Conservation (phyloP, 2,888 invertebrate genomes). For the Eilema griseolum region DNA sequence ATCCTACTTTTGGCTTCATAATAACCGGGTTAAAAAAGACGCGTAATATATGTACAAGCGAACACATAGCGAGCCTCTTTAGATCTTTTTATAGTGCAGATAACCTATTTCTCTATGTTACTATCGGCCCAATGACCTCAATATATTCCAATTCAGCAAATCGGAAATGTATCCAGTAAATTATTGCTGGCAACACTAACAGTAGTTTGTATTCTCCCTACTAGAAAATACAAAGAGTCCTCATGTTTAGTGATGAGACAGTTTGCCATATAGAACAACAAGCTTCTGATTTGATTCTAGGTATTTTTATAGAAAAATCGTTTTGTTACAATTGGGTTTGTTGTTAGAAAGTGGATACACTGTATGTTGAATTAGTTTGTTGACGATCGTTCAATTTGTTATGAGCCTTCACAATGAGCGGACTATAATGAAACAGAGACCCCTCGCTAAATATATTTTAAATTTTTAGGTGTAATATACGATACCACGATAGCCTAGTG, state of each 20-base stretch:
- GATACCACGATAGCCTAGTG: no score
- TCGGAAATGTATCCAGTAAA: constrained; percentile 49
- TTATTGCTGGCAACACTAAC: constrained; percentile 38
- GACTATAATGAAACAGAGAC: no score
- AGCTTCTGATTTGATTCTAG: neutral
- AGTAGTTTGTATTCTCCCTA: constrained; percentile 9
- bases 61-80: neutral
- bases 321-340: neutral
- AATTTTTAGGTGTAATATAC: no score
- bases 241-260: constrained; percentile 2
- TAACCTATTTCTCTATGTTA: constrained; percentile 8
- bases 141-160: constrained; percentile 40
- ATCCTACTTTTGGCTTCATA: neutral
- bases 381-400: neutral
- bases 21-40: neutral
- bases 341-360: neutral
- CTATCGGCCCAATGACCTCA: constrained; percentile 35
- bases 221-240: constrained; percentile 5
- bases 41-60: neutral
- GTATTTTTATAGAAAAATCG: neutral
- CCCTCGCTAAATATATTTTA: no score
- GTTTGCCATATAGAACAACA: neutral
- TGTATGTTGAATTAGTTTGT: neutral
- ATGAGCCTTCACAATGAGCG: neutral
- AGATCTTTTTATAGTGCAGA: constrained; percentile 17